A percentile compares a stretch with the other conserved stretches of the same genome.
These are phyloP conservation scores for Meganola albula DNA, from an alignment of 2,888 invertebrate genomes.

Conservation along the genomic window DNA sequence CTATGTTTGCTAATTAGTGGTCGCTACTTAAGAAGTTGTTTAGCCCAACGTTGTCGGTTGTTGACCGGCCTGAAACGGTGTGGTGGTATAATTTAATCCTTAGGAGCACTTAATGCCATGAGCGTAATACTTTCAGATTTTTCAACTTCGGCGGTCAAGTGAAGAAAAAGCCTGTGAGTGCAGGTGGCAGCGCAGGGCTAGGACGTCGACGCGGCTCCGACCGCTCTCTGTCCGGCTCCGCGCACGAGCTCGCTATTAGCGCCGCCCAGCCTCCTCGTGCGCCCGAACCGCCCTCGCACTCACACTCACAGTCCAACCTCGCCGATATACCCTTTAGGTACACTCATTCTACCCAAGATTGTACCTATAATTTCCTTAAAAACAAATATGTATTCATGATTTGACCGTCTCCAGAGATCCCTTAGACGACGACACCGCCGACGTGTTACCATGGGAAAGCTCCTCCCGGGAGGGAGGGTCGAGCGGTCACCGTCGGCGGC, in stretches of 20 bases:
- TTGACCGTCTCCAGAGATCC: conserved; percentile 55
- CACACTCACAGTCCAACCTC: conserved; percentile 87
- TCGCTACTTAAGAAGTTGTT: too few species aligned
- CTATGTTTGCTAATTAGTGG: too few species aligned
- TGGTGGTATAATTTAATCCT: too few species aligned
- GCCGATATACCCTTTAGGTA: conserved; percentile 91
- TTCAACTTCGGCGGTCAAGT: conserved; percentile 93
- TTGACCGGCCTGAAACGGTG: too few species aligned
- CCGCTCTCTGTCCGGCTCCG: conserved; percentile 89
- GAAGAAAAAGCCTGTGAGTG: conserved; percentile 85
- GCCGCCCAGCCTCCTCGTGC: conserved; percentile 76
- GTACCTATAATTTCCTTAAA: too few species aligned
- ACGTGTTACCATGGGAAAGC: conserved; percentile 58
- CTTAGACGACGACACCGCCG: conserved; percentile 57
- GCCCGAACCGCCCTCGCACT: conserved; percentile 90
- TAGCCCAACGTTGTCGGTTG: too few species aligned
- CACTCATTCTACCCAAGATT: too few species aligned
- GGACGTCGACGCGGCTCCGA: conserved; percentile 88
- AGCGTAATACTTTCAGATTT: conserved; percentile 85
- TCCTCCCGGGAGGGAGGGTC: conserved; percentile 49
- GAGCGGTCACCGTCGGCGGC: conserved; percentile 63
- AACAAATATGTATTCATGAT: too few species aligned
- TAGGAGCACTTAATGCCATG: too few species aligned
- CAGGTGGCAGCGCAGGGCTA: conserved; percentile 49
- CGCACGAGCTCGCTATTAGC: conserved; percentile 87